Evolutionary conservation across 2,888 invertebrate species (phyloP), one percentile per base, ranked within the genome.

Genomic region (Platycnemis pennipes): DNA sequence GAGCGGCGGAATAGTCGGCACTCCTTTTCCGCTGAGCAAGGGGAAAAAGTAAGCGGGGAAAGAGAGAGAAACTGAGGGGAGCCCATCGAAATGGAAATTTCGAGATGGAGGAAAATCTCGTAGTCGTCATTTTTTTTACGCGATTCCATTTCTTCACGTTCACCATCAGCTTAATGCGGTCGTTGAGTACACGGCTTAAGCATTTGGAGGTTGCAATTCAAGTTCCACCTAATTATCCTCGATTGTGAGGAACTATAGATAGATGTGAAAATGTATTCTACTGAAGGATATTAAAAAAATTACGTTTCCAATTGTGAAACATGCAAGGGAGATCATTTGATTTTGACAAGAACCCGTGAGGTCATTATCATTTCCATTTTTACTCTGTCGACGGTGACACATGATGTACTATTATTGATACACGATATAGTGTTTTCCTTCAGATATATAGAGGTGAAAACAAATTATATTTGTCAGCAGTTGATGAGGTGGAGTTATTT

Each of bases 81-180:
- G 87, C 19, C 46, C 87, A 45, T 46, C 46, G 46, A 46, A 87
- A 87, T 87, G 87, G 87, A 87, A 87, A 87, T 77, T 31, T 37
- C 31, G 77, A 31, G 16, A 77, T 45, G 46, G 87, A 87, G 87
- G 45, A 37, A 46, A 87, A 87, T 26, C 26, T 45, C 46, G 44
- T n/a, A 77, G 19, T 44, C 87, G 44, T 13, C 87, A 87, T 87
- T 87, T n/a, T n/a, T 86, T 87, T 86, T 86, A 44, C 2, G 5
- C 42, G 13, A 86, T 42, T 86, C 86, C 44, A 44, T 19, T 44
- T 86, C 26, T 63, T 63, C 63, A 63, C n/a, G n/a, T 4, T n/a
- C 4, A n/a, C 26, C 7, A 63, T 1, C 49, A 49, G 2, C 49
- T n/a, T 22, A 22, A 22, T 56, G 16, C 22, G 1, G 5, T 22